These are phyloP conservation scores for Pygoscelis adeliae DNA, from an alignment of 2,113 vertebrate species.

Conservation along the genomic window DNA sequence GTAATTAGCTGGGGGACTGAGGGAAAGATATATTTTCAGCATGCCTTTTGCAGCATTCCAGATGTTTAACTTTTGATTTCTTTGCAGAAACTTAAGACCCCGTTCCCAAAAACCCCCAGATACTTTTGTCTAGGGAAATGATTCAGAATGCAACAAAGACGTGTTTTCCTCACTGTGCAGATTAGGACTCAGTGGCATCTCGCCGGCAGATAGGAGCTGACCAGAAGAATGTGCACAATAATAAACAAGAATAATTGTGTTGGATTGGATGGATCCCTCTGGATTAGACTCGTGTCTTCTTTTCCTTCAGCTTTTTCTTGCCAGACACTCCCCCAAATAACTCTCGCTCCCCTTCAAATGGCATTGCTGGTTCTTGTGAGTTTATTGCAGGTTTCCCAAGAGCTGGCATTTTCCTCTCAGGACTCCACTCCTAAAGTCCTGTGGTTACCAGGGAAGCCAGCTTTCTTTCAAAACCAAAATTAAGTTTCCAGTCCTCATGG, in stretches of 20 bases:
- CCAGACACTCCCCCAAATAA: not conserved
- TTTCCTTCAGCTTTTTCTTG: not conserved
- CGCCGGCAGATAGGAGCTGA: not conserved
- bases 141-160: not conserved
- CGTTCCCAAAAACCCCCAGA: not conserved
- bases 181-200: not conserved
- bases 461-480: constrained; percentile 2
- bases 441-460: not conserved
- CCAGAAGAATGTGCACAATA: not conserved
- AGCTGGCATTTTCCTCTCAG: not conserved
- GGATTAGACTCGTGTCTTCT: not conserved
- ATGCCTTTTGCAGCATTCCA: not conserved
- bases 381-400: not conserved
- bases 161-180: not conserved
- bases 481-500: constrained; percentile 12
- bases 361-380: not conserved
- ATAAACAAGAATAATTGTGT: not conserved
- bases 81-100: not conserved
- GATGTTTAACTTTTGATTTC: not conserved
- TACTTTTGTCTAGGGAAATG: not conserved
- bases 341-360: not conserved
- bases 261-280: not conserved
- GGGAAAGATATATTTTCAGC: not conserved
- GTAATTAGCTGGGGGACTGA: not conserved
- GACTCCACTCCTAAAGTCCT: not conserved